Evolutionary conservation across 2,888 invertebrate species (phyloP), one percentile per base, ranked within the genome.

Genomic region (Argyresthia goedartella): DNA sequence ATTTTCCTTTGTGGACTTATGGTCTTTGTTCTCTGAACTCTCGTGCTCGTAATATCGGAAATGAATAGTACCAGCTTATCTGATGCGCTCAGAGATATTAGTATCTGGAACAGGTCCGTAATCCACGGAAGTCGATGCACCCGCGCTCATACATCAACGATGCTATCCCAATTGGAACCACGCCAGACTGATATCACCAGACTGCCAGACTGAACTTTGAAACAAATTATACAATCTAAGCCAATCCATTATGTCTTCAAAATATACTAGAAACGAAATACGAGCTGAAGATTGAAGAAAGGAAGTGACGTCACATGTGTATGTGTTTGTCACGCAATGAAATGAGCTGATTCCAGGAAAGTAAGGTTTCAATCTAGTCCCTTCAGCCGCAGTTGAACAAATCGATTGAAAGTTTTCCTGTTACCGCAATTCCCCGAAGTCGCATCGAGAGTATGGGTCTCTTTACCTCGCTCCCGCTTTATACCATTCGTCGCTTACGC

Each of bases 401-500:
- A 72, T 74, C 70, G 72, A 75, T 74, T 66, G 59, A 63, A 76
- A 78, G 69, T 77, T 79, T 74, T 75, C 71, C 72, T 68, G 74
- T 76, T 73, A 73, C 66, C 60, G 46, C 14, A 14, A 15, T 44
- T 16, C 34, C 34, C 47, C 13, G 33, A 34, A 11, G 25, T 46
- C 46, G 34, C 47, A 25, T 25, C 25, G 25, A 25, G 25, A 25
- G 25, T 25, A 25, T 2, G 6, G 25, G 25, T n/a, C n/a, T n/a
- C n/a, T n/a, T n/a, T n/a, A n/a, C n/a, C n/a, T n/a, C n/a, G n/a
- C n/a, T n/a, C n/a, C n/a, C n/a, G n/a, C n/a, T n/a, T n/a, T n/a
- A n/a, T n/a, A n/a, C n/a, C n/a, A n/a, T n/a, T n/a, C n/a, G n/a
- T n/a, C n/a, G n/a, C n/a, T n/a, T n/a, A n/a, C n/a, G n/a, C n/a